Percentiles rank a stretch among this genome's conserved stretches.
These are phyloP conservation scores for Tenthredo distinguenda DNA, from an alignment of 2,888 invertebrate species.

Conservation along the genomic window DNA sequence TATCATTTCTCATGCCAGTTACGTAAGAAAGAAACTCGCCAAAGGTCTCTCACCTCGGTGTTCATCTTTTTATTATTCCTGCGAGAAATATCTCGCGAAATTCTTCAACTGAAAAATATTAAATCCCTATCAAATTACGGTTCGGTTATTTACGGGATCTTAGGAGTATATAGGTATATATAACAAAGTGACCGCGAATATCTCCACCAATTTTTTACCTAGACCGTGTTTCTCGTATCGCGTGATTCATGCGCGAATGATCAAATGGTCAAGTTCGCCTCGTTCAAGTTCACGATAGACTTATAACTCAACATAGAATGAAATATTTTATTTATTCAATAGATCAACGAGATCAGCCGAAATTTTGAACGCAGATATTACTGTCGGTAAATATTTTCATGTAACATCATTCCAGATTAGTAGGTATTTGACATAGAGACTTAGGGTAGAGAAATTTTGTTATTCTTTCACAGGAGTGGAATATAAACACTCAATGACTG, in stretches of 20 bases:
- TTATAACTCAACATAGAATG: not conserved
- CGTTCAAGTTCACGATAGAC: constrained; percentile 13
- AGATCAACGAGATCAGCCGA: no score
- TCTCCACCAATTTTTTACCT: constrained; percentile 5
- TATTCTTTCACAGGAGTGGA: not conserved
- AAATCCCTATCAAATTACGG: not conserved
- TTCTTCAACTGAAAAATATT: not conserved
- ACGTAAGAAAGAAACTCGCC: constrained; percentile 34
- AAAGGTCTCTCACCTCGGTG: constrained; percentile 29
- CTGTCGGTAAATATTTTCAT: not conserved
- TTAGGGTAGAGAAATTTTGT: not conserved
- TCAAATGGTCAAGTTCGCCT: constrained; percentile 15
- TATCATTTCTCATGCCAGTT: constrained; percentile 25
- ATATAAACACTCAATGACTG: not conserved
- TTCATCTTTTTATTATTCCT: not conserved
- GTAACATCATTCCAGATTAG: not conserved
- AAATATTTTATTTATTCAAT: constrained; percentile 3
- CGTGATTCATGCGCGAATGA: constrained; percentile 24
- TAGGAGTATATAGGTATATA: not conserved
- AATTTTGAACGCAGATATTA: no score
- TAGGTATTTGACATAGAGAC: not conserved
- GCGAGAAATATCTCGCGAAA: not conserved
- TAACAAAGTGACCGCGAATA: not conserved
- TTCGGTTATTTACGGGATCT: not conserved
- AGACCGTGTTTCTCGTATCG: constrained; percentile 29